phyloP scores from a whole-genome alignment of 2,113 vertebrate genomes.

The Pteruthius melanotis region DNA sequence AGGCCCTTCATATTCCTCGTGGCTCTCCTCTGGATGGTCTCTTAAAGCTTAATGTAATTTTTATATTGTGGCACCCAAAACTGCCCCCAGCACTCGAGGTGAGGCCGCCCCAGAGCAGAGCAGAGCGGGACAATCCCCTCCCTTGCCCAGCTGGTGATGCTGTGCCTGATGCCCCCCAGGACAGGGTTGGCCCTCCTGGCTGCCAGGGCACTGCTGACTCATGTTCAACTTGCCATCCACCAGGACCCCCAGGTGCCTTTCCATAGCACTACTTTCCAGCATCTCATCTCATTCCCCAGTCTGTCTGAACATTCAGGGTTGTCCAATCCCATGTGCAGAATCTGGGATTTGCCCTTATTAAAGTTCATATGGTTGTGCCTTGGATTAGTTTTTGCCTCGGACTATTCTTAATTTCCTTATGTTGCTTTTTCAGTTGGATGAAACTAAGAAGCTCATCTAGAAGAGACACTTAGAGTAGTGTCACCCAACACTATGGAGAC shows the following conservation, averaged over 20 bases:
- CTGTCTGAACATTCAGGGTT: neutral
- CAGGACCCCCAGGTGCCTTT: neutral
- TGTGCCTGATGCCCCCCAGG: neutral
- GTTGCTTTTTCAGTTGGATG: neutral
- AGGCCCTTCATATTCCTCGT: fast-evolving
- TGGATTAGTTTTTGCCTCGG: neutral
- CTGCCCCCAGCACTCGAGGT: neutral
- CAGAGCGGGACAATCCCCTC: neutral
- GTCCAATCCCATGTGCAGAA: neutral
- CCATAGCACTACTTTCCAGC: neutral
- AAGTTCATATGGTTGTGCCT: neutral
- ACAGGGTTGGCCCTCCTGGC: fast-evolving
- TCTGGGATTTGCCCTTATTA: neutral
- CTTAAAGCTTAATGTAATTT: fast-evolving
- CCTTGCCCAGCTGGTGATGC: fast-evolving
- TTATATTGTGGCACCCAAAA: fast-evolving
- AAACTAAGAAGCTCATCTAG: neutral
- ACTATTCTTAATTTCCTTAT: neutral
- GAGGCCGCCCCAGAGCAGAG: fast-evolving
- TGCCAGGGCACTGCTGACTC: neutral
- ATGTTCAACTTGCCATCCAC: fast-evolving
- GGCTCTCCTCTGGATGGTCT: too few relatives aligned
- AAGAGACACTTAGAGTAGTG: neutral
- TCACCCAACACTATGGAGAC: neutral
- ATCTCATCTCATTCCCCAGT: neutral